Conservation (phyloP, 1,140 invertebrate species). For the Galendromus occidentalis region DNA sequence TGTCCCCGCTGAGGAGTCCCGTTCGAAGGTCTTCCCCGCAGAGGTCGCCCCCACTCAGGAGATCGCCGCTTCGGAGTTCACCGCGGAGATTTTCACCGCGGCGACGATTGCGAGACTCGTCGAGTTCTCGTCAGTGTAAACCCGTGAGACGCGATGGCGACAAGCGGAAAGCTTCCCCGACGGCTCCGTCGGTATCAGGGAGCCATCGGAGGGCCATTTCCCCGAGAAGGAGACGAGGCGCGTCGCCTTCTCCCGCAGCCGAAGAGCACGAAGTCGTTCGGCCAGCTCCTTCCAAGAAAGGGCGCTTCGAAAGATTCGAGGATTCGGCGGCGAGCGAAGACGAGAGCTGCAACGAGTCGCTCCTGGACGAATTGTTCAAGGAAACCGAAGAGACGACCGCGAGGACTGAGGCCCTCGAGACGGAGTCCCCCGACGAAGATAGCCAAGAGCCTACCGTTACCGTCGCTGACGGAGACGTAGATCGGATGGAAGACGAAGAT, state of each 20-base stretch:
- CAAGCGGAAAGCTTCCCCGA: no score
- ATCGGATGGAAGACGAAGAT: not conserved
- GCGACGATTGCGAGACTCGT: no score
- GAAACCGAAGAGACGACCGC: not conserved
- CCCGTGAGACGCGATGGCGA: no score
- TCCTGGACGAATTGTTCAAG: not conserved
- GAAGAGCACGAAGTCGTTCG: no score
- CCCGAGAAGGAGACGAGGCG: no score
- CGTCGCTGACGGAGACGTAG: not conserved
- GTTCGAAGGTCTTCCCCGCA: not conserved
- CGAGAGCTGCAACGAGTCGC: constrained; percentile 5
- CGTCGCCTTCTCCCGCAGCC: no score
- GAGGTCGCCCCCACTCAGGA: not conserved
- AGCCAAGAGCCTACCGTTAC: not conserved
- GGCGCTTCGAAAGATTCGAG: not conserved
- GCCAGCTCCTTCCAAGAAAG: not conserved
- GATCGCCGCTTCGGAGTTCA: not conserved
- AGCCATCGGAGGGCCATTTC: no score
- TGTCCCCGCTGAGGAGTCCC: not conserved
- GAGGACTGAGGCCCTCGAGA: not conserved
- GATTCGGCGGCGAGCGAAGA: not conserved
- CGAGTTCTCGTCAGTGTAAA: no score
- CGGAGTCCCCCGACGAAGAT: no score
- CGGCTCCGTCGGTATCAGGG: no score
- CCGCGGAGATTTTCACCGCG: not conserved